These are phyloP conservation scores for Blastomussa wellsi DNA, from an alignment of 92 coral and sea anemone genomes.

Conservation along the genomic window DNA sequence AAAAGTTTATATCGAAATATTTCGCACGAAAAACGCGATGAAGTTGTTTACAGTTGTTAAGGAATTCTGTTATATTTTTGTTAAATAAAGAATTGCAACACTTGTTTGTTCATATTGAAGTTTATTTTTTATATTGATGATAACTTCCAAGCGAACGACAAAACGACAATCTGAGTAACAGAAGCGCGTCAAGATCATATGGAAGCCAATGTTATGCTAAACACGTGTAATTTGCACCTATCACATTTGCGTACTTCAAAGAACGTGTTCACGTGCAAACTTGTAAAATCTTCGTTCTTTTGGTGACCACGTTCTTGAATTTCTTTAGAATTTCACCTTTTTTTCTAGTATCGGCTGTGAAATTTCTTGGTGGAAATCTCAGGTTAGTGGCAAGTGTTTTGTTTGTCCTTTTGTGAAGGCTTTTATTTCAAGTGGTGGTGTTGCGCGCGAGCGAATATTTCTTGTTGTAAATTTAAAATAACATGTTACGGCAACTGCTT, in stretches of 20 bases:
- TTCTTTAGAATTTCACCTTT: not conserved
- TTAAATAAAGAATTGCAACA: not conserved
- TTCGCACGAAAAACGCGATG: not conserved
- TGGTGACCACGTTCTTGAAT: not conserved
- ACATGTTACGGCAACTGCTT: too few species aligned
- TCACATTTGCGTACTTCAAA: not conserved
- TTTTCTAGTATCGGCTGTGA: not conserved
- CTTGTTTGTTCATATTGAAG: too few species aligned
- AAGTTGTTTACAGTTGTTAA: not conserved
- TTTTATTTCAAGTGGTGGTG: not conserved
- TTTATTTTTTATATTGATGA: too few species aligned
- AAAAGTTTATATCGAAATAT: not conserved
- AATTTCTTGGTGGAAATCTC: slow-evolving; percentile 8
- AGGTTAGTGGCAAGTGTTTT: slow-evolving; percentile 28
- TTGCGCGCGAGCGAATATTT: not conserved
- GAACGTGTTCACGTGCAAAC: slow-evolving; percentile 31
- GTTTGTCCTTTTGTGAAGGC: not conserved
- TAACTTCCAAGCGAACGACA: too few species aligned
- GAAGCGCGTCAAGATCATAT: not conserved
- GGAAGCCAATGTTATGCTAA: not conserved
- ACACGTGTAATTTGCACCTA: not conserved
- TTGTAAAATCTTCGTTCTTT: not conserved
- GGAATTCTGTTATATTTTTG: not conserved
- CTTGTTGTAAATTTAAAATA: too few species aligned
- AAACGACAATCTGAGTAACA: too few species aligned